Conservation (phyloP, 2,113 vertebrate genomes). For the Oryzias celebensis region DNA sequence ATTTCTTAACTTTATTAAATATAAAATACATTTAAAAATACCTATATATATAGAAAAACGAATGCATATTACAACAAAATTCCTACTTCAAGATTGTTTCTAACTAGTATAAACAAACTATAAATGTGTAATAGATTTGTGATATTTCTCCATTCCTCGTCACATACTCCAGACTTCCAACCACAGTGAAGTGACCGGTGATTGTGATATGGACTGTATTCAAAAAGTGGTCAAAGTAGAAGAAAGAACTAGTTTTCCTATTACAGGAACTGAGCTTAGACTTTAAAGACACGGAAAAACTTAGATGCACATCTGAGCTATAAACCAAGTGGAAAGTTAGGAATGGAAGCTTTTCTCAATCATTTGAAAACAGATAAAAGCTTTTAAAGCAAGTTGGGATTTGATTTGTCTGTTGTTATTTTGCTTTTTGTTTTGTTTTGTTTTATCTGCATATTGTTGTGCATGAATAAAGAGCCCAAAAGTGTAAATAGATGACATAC, state of each 20-base stretch:
- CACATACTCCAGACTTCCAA: conserved; percentile 13
- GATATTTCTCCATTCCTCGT: conserved; percentile 24
- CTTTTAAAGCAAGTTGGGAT: conserved; percentile 7
- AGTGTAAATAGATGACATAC: too few species aligned
- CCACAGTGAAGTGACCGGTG: conserved; percentile 10
- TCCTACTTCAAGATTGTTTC: conserved; percentile 7
- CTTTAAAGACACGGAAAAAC: background rate
- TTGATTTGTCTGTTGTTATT: too few species aligned
- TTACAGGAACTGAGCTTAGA: conserved; percentile 6
- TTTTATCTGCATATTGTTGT: too few species aligned
- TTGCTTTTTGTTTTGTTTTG: too few species aligned
- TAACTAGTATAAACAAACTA: conserved; percentile 16
- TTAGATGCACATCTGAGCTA: background rate
- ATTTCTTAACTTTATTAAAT: too few species aligned
- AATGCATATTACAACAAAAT: conserved; percentile 1
- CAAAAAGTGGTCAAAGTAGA: conserved; percentile 12
- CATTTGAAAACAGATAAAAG: background rate
- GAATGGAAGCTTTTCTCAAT: background rate
- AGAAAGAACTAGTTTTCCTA: conserved; percentile 7
- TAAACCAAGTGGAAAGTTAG: background rate
- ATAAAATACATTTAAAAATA: background rate
- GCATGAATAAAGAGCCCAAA: too few species aligned
- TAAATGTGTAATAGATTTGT: conserved; percentile 23
- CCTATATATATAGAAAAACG: background rate
- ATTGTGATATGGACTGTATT: conserved; percentile 20